Base-by-base conservation (phyloP, 2,888 invertebrate species). In the Neoscelio sp. region DNA sequence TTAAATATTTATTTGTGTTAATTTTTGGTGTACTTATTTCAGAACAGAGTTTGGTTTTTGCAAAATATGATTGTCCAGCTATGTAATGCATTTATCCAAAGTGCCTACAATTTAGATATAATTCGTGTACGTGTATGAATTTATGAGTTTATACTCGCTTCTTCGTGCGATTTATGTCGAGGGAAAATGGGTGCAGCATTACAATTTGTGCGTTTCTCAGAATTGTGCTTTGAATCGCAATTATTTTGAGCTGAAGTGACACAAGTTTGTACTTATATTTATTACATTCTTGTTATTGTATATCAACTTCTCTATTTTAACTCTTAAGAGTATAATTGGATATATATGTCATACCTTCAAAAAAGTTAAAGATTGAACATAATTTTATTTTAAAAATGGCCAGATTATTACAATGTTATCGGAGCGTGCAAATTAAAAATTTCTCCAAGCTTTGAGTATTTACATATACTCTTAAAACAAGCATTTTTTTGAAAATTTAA, bases 191-290 rank as follows among this genome's bases (percentile, higher is more conserved):
- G 17, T 4, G 23, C 33, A 5, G 23, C 38, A 30, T 54, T 54
- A 54, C 38, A 54, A 54, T 54, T 52, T 52, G 35, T 52, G 42
- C 56, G 42, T 44, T 60, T 46, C 13, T 40, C 58, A 28, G 33
- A 60, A 18, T 20, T 20, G 33, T 17, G 17, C 13, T 44, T 44
- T 46, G 46, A 60, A 46, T 60, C 44, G 33, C 12, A 60, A 60
- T 60, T 20, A 46, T 18, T 44, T 46, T 17, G 13, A 44, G 20
- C 33, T 10, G 2, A 18, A 20, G 10, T 44, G 44, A 20, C 13
- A 26, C 38, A 30, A 17, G 17, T 44, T 28, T 6, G 28, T 40
- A 38, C 20, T 7, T 40, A 17, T 13, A 6, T 40, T 23, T 10
- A 3, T 12, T 35, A 35, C n/a, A n/a, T n/a, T 35, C 13, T 35